Conservation (phyloP, 2,113 vertebrate genomes). For the Numenius arquata region DNA sequence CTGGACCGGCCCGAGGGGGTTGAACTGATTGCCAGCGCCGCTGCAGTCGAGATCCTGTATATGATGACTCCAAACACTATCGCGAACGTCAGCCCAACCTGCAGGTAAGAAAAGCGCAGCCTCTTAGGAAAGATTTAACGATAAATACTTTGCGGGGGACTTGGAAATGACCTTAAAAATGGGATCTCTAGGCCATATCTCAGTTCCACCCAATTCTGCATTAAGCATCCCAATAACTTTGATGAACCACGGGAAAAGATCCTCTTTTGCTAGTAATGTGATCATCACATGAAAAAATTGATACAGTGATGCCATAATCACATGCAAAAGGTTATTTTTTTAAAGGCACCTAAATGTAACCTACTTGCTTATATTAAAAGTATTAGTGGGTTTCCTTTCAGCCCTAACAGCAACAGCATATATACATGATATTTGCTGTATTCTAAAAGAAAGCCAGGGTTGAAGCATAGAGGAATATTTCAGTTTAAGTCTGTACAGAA, state of each 20-base stretch:
- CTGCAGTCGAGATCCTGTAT: constrained; percentile 92
- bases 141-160: accelerated
- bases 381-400: neutral
- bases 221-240: neutral
- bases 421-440: neutral
- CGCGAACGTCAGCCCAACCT: constrained; percentile 87
- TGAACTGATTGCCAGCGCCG: constrained; percentile 87
- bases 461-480: neutral
- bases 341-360: neutral
- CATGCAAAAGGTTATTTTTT: neutral
- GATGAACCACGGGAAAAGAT: neutral
- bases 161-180: neutral
- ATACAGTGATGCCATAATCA: neutral
- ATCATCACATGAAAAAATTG: neutral
- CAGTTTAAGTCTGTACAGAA: neutral
- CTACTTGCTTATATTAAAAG: neutral
- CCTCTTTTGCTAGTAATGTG: neutral
- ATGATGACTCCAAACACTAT: constrained; percentile 95
- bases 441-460: neutral
- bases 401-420: neutral
- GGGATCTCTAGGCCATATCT: neutral
- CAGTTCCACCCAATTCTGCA: neutral
- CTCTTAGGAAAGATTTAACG: neutral
- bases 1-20: constrained; percentile 82
- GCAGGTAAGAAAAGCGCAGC: neutral